Base-by-base conservation (phyloP, 1,140 invertebrate species). In the Bathynomus jamesi region DNA sequence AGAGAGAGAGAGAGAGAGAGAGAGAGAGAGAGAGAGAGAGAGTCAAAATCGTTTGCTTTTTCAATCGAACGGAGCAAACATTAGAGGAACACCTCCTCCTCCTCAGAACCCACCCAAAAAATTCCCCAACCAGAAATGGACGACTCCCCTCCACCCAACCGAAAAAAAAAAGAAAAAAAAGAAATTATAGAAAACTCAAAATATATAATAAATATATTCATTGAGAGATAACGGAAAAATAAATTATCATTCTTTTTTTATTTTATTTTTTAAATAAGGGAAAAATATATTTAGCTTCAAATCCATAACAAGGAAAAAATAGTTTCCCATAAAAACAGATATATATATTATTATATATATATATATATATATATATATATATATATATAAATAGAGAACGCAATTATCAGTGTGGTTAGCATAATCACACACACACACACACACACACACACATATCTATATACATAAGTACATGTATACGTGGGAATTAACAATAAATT, bases 301-400 rank as follows among this genome's bases (percentile, higher is more conserved):
- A 2, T 40, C 7, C 7, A 53, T 53, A 53, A 53, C 2, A 53
- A 53, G 21, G 13, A 53, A 53, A 2, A 53, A 53, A 53, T 2
- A 53, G 5, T 3, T 53, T 3, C 13, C 2, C 5, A 53, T 3
- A 53, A 3, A 53, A 53, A 53, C 21, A 53, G 21, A 53, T 53
- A 53, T 53, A 53, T 3, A 53, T 3, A 53, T 3, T 2, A 3
- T 2, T 5, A 53, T 53, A 53, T 53, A 53, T 53, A 53, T 53
- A 53, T 53, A 53, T 53, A 53, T 53, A 53, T 53, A 53, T 53
- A 53, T 53, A 53, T 53, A 53, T 53, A 53, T 53, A 53, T 40
- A 40, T 40, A 40, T 40, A 40, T 40, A 40, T 40, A 40, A 8
- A 40, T 40, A 40, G n/a, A n/a, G n/a, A n/a, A n/a, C n/a, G n/a